Evolutionary conservation across 1,140 invertebrate genomes (phyloP), one percentile per base, ranked within the genome.

Genomic region (Chelonus insularis): DNA sequence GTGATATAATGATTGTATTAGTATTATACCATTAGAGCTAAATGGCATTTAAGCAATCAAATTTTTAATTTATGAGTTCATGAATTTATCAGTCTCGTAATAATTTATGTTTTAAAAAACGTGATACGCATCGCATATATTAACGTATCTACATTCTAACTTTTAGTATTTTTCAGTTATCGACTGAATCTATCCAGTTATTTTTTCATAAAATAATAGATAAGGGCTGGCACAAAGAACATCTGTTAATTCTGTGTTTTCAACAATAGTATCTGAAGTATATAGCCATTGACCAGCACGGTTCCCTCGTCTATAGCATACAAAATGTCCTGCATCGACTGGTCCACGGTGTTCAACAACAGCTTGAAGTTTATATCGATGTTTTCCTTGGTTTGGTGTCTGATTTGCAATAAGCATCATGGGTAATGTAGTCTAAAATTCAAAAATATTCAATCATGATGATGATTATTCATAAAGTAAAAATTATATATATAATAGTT

Each of bases 291-390:
- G 75, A 51, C 73, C 72, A 3, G 57, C 36, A 57, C 73, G 72
- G 62, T 79, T 78, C 60, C 90, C 91, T 9, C 93, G 84, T 51
- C 95, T 83, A 74, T 95, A 96, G 32, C 94, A 95, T 45, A 96
- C 89, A 83, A 96, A 97, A 83, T 97, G 95, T 23, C 95, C 95
- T 47, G 89, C 89, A 73, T 90, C 86, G 8, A 90, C 90, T 66
- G 90, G 89, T 14, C 95, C 95, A 45, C 90, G 85, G 80, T 97
- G 95, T 39, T 94, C 93, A n/a, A 97, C 89, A 0, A 95, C 93
- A 1, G 93, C 88, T 66, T 87, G 84, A 39, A 97, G 83, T 67
- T 86, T 84, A 79, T 94, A 97, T 50, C 78, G 71, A 60, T 84
- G 74, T 65, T 76, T 83, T 32, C 70, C 71, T 23, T 72, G 63